phyloP scores from a whole-genome alignment of 2,888 invertebrate species.

The Volucella inflata region DNA sequence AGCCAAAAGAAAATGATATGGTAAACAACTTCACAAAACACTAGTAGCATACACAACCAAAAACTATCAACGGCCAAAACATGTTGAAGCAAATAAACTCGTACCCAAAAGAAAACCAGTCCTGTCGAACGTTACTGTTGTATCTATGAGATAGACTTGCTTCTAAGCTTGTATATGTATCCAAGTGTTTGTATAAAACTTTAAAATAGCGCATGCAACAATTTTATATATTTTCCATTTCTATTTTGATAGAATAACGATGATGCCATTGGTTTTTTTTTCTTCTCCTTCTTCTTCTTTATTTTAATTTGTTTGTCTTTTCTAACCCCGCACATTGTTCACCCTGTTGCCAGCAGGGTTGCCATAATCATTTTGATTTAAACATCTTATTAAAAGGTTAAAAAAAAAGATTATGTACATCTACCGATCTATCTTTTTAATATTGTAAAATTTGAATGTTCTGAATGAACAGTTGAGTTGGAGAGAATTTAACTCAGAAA shows the following conservation, averaged over 20 bases:
- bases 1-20: constrained; percentile 48
- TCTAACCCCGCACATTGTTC: constrained; percentile 57
- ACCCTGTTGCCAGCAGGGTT: constrained; percentile 35
- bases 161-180: not conserved
- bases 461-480: no score
- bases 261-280: constrained; percentile 66
- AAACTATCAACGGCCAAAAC: constrained; percentile 45
- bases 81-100: constrained; percentile 44
- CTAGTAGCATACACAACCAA: no score
- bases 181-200: constrained; percentile 54
- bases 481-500: no score
- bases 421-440: no score
- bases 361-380: constrained; percentile 15
- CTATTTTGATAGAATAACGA: constrained; percentile 75
- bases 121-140: no score
- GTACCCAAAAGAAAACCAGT: constrained; percentile 1
- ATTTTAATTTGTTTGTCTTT: constrained; percentile 6
- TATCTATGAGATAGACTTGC: not conserved
- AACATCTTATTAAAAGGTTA: no score
- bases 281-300: constrained; percentile 3
- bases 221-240: constrained; percentile 72
- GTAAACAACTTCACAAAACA: constrained; percentile 18
- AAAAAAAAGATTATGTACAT: no score
- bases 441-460: no score
- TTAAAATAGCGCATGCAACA: constrained; percentile 74